These are phyloP conservation scores for Pseudorhombus dupliciocellatus DNA, from an alignment of 2,113 vertebrate species.

Conservation along the genomic window DNA sequence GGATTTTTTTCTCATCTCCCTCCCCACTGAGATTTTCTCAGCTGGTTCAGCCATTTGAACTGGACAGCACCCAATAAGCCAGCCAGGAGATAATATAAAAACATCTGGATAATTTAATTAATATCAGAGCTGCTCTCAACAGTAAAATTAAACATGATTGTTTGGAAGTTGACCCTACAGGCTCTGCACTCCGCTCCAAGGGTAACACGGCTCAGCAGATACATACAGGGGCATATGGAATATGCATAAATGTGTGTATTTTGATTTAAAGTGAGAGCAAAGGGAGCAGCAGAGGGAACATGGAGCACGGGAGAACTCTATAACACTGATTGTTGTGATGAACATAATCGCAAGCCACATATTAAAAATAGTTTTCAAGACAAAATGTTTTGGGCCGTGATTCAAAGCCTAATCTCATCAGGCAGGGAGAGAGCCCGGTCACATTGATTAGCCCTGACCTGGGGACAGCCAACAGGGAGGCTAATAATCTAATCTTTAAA, in stretches of 20 bases:
- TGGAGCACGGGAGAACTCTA: constrained; percentile 20
- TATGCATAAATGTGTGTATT: constrained; percentile 8
- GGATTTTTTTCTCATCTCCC: constrained; percentile 8
- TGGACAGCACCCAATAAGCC: constrained; percentile 4
- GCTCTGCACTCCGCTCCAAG: background rate
- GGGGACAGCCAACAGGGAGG: too few species aligned
- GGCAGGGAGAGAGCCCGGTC: too few species aligned
- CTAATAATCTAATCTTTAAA: too few species aligned
- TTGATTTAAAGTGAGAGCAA: background rate
- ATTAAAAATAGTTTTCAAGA: too few species aligned
- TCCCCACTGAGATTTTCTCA: constrained; percentile 37
- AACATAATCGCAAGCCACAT: too few species aligned
- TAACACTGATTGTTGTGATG: too few species aligned
- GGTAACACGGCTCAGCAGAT: background rate
- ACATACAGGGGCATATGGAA: constrained; percentile 20
- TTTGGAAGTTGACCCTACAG: background rate
- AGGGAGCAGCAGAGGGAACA: constrained; percentile 11
- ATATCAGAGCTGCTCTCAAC: constrained; percentile 14
- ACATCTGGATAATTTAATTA: constrained; percentile 48
- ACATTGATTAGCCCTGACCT: too few species aligned
- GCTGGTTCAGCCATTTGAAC: constrained; percentile 28
- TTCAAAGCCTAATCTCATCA: too few species aligned
- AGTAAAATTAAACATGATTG: constrained; percentile 25
- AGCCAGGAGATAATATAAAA: constrained; percentile 33
- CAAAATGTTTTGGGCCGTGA: too few species aligned